These are phyloP conservation scores for Sycophaga agraensis DNA, from an alignment of 1,140 invertebrate species.

Conservation along the genomic window DNA sequence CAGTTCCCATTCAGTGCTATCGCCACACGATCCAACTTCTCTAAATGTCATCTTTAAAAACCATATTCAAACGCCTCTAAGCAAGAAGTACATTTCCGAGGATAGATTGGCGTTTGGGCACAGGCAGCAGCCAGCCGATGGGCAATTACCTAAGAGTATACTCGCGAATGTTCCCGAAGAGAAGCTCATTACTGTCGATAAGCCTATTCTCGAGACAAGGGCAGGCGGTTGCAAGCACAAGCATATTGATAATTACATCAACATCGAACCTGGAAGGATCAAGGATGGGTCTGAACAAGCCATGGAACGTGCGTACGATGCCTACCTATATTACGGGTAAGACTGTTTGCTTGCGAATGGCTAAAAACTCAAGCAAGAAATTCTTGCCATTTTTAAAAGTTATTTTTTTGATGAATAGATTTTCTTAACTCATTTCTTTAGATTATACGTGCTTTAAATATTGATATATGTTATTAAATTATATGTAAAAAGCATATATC, in stretches of 20 bases:
- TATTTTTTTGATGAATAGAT: not conserved
- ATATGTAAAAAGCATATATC: no score
- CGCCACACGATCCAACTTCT: slow-evolving; percentile 55
- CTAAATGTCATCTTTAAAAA: slow-evolving; percentile 49
- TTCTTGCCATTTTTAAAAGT: not conserved
- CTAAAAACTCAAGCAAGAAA: not conserved
- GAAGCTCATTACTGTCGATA: slow-evolving; percentile 51
- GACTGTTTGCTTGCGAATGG: not conserved
- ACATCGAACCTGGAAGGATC: no score
- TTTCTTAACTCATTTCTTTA: no score
- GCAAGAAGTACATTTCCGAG: slow-evolving; percentile 44
- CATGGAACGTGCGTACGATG: no score
- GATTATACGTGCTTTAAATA: no score
- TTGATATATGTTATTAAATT: no score
- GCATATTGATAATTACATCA: no score
- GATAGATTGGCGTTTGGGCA: slow-evolving; percentile 53
- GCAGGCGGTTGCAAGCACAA: no score
- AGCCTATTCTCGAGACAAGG: slow-evolving; percentile 53
- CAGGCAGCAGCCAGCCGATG: slow-evolving; percentile 45
- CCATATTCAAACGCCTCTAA: not conserved
- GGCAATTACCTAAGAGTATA: slow-evolving; percentile 29
- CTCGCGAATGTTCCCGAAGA: slow-evolving; percentile 51
- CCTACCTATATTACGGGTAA: no score
- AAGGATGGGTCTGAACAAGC: no score
- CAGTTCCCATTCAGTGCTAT: not conserved